A percentile compares a stretch with the other conserved stretches of the same genome.
These are phyloP conservation scores for Limnephilus auricula DNA, from an alignment of 2,888 invertebrate species.

Conservation along the genomic window DNA sequence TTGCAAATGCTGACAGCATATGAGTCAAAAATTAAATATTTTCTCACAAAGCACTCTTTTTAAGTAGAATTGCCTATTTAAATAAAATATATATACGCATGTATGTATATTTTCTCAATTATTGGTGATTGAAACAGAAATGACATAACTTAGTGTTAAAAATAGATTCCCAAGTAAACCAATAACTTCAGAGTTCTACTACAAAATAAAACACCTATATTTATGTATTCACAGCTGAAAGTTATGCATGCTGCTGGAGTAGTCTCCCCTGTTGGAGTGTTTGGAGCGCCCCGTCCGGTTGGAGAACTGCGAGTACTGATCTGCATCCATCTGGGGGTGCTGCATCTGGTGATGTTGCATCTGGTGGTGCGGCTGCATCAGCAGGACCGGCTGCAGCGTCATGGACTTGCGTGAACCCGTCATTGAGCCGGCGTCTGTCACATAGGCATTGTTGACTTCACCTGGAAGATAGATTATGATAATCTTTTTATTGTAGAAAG, in stretches of 20 bases:
- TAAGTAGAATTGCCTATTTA: no score
- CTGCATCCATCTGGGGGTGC: constrained; percentile 85
- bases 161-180: not conserved
- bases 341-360: constrained; percentile 85
- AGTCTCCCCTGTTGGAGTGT: constrained; percentile 76
- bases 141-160: no score
- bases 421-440: constrained; percentile 90
- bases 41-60: no score
- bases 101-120: no score
- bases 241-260: constrained; percentile 84
- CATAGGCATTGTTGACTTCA: constrained; percentile 92
- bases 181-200: not conserved
- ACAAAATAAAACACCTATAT: constrained; percentile 45
- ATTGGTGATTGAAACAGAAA: no score
- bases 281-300: constrained; percentile 82
- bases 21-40: no score
- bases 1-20: no score
- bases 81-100: no score
- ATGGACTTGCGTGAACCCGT: constrained; percentile 91
- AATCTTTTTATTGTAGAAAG: not conserved
- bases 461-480: constrained; percentile 77
- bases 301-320: constrained; percentile 89
- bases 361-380: constrained; percentile 82
- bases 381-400: constrained; percentile 90
- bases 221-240: constrained; percentile 78